phyloP scores from a whole-genome alignment of 2,113 vertebrate species.

The Grammatotria lemairii region DNA sequence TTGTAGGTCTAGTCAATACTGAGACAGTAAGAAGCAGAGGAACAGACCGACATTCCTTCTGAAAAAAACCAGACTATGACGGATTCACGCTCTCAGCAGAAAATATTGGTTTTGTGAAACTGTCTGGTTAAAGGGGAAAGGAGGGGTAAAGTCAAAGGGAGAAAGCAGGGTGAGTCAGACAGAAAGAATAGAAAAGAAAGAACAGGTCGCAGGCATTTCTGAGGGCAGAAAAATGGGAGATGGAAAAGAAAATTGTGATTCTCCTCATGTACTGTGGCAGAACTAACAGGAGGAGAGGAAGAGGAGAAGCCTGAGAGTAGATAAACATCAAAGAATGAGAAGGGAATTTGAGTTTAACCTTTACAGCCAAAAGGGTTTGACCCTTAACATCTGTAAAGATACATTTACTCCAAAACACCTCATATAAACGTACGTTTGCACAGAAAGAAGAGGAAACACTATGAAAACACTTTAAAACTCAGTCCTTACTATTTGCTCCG shows the following conservation, averaged over 20 bases:
- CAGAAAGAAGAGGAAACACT: background rate
- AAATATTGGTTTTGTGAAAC: slow-evolving; percentile 11
- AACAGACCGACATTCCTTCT: background rate
- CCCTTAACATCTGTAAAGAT: slow-evolving; percentile 58
- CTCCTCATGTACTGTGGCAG: background rate
- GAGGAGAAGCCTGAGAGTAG: background rate
- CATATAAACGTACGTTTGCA: background rate
- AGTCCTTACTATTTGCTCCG: background rate
- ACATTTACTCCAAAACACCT: slow-evolving; percentile 18
- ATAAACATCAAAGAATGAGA: slow-evolving; percentile 40
- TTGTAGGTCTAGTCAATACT: background rate
- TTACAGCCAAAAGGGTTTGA: slow-evolving; percentile 14
- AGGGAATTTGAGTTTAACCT: slow-evolving; percentile 50
- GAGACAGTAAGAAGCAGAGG: background rate
- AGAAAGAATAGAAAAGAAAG: background rate
- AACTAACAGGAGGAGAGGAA: background rate
- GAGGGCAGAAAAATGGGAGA: slow-evolving; percentile 1
- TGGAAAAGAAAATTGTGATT: slow-evolving; percentile 44
- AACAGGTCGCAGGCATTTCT: background rate
- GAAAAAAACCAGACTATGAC: background rate
- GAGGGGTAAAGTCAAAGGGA: background rate
- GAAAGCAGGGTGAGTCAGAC: background rate
- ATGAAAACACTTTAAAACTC: background rate
- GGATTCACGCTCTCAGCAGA: background rate
- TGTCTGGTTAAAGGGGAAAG: slow-evolving; percentile 38